These are phyloP conservation scores for Callionymus lyra DNA, from an alignment of 2,113 vertebrate genomes.

Conservation along the genomic window DNA sequence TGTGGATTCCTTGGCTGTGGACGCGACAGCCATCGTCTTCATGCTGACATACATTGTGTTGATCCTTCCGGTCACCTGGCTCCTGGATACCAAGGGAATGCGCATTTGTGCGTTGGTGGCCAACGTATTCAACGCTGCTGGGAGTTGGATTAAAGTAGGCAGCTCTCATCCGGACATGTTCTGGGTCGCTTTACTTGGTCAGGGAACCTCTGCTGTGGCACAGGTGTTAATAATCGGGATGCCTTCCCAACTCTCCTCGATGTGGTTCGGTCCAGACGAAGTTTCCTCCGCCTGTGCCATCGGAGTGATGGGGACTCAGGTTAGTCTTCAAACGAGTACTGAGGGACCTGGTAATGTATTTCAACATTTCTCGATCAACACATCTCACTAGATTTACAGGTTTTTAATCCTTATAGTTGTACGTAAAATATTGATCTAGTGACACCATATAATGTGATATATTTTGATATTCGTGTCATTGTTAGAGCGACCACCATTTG, in stretches of 20 bases:
- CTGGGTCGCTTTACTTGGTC: constrained; percentile 75
- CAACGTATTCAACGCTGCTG: constrained; percentile 77
- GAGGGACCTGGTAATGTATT: too few relatives aligned
- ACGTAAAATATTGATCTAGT: too few relatives aligned
- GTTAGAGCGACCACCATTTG: too few relatives aligned
- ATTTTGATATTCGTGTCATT: too few relatives aligned
- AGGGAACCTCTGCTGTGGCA: constrained; percentile 70
- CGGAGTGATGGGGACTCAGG: constrained; percentile 95
- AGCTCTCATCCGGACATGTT: constrained; percentile 77
- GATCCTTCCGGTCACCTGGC: constrained; percentile 87
- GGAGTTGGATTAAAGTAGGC: constrained; percentile 87
- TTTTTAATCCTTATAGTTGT: too few relatives aligned
- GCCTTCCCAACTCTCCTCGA: constrained; percentile 81
- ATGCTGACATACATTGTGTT: constrained; percentile 88
- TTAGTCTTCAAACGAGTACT: constrained; percentile 29
- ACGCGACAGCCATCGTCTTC: constrained; percentile 91
- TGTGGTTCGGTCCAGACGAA: constrained; percentile 85
- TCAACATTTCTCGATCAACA: too few relatives aligned
- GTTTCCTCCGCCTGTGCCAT: constrained; percentile 90
- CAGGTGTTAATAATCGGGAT: constrained; percentile 96
- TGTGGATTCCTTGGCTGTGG: constrained; percentile 74
- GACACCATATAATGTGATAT: too few relatives aligned
- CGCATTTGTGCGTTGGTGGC: constrained; percentile 76
- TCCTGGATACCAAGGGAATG: constrained; percentile 82
- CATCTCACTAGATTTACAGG: too few relatives aligned